Percentiles rank a stretch among this genome's conserved stretches.
phyloP scores from a whole-genome alignment of 2,797 vertebrate species.

The Apodemus agrarius region DNA sequence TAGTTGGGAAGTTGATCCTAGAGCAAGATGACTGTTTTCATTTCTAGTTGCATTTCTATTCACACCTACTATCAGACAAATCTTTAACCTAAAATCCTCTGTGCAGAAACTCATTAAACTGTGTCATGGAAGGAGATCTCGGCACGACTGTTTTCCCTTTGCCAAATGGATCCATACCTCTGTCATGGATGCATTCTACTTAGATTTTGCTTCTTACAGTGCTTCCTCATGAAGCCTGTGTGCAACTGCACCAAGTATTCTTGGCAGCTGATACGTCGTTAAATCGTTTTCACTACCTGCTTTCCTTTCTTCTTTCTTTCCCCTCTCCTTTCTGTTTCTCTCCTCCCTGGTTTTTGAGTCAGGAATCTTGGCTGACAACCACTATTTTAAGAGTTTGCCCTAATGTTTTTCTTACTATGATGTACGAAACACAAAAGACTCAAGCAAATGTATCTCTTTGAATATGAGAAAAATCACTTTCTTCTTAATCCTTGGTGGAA shows the following conservation, averaged over 20 bases:
- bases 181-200: conserved; percentile 75
- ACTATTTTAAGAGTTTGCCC: conserved; percentile 53
- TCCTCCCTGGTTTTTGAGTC: background rate
- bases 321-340: too few species aligned
- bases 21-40: background rate
- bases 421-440: background rate
- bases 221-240: conserved; percentile 63
- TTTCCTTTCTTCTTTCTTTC: background rate
- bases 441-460: conserved; percentile 5
- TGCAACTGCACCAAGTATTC: conserved; percentile 71
- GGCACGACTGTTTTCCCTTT: conserved; percentile 50
- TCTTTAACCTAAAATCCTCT: conserved; percentile 60
- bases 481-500: conserved; percentile 39
- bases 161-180: conserved; percentile 64
- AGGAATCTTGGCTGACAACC: conserved; percentile 48
- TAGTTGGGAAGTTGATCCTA: background rate
- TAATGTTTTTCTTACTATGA: conserved; percentile 59
- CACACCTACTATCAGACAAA: background rate
- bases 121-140: conserved; percentile 26
- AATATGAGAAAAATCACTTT: conserved; percentile 4
- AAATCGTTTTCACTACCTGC: conserved; percentile 64
- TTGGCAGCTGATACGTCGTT: conserved; percentile 68
- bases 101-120: conserved; percentile 61
- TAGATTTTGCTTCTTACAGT: conserved; percentile 71
- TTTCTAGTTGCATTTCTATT: conserved; percentile 11